Evolutionary conservation across 2,888 invertebrate genomes (phyloP).

Genomic region (Drosophila nr. medialis): DNA sequence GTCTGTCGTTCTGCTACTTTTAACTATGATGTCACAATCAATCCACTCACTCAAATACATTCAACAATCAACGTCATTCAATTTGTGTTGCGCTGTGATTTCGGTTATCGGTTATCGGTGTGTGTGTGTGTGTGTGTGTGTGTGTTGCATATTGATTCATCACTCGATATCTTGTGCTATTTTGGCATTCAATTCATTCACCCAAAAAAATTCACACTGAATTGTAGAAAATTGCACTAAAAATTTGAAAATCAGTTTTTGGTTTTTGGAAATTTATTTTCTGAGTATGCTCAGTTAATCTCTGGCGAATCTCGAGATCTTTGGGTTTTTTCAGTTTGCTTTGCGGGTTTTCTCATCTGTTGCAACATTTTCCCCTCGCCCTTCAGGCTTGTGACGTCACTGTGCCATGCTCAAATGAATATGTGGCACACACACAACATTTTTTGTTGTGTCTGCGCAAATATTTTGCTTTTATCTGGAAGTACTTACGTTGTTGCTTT

Average conservation of each 20-base stretch:
- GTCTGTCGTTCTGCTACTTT: constrained; percentile 34
- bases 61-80: constrained; percentile 22
- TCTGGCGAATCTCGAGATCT: background rate
- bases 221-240: too few species aligned
- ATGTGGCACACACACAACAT: constrained; percentile 13
- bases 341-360: background rate
- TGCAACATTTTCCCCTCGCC: background rate
- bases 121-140: background rate
- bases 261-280: background rate
- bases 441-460: constrained; percentile 15
- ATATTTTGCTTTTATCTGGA: constrained; percentile 55
- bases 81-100: background rate
- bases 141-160: constrained; percentile 34
- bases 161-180: constrained; percentile 3
- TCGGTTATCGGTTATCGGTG: constrained; percentile 2
- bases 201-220: background rate
- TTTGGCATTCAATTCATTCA: constrained; percentile 1
- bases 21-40: constrained; percentile 42
- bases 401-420: constrained; percentile 26
- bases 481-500: constrained; percentile 36
- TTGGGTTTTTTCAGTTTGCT: background rate
- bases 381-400: background rate
- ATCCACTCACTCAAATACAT: background rate
- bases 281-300: background rate
- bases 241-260: too few species aligned